Conservation (phyloP, 2,113 vertebrate species). For the Thomomys bottae region DNA sequence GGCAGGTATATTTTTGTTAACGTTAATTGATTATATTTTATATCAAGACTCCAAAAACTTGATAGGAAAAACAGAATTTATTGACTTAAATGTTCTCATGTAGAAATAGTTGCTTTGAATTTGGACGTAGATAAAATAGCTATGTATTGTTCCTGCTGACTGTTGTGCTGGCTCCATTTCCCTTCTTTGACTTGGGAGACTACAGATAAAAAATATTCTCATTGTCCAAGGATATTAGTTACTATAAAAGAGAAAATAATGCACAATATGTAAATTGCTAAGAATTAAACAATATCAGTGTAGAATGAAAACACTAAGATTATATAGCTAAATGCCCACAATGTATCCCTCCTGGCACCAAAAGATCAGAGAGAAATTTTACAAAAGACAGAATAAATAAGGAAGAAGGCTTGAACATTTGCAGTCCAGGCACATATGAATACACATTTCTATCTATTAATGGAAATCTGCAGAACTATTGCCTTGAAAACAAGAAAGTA, state of each 20-base stretch:
- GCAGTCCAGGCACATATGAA: neutral
- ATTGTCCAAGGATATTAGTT: neutral
- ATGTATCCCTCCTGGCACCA: too few relatives aligned
- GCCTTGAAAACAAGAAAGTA: neutral
- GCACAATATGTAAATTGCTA: neutral
- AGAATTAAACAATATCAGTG: neutral
- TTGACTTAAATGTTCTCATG: neutral
- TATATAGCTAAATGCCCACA: neutral
- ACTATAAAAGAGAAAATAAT: neutral
- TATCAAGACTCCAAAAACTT: conserved; percentile 12
- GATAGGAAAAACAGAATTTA: neutral
- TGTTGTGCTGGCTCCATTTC: neutral
- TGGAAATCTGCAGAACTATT: neutral
- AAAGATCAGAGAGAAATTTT: neutral
- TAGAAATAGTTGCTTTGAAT: conserved; percentile 11
- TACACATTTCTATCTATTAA: neutral
- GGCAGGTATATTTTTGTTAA: too few relatives aligned
- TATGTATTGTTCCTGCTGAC: neutral
- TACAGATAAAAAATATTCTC: neutral
- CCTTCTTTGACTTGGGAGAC: neutral
- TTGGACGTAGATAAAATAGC: neutral
- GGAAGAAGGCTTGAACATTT: neutral
- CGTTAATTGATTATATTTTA: neutral
- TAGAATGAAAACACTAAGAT: neutral
- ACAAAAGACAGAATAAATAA: neutral